phyloP scores from a whole-genome alignment of 2,888 invertebrate species.

The Cactoblastis cactorum region DNA sequence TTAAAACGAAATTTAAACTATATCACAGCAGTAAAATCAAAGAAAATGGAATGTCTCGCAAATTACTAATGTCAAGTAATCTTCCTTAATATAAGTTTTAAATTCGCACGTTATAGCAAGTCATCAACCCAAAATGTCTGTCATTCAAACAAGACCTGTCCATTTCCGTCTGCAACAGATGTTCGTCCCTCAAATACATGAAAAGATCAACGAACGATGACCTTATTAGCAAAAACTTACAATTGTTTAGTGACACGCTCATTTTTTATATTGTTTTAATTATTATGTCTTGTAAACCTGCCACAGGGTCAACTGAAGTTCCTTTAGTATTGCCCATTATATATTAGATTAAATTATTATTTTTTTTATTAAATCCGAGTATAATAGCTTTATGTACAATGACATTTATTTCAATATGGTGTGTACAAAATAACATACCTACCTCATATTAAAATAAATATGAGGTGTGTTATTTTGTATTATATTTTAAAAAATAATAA shows the following conservation, averaged over 20 bases:
- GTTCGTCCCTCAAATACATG: slow-evolving; percentile 1
- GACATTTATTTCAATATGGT: too few species aligned
- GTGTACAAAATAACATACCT: too few species aligned
- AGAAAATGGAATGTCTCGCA: too few species aligned
- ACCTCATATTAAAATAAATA: too few species aligned
- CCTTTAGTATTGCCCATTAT: not conserved
- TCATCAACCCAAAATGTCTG: not conserved
- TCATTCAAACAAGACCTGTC: slow-evolving; percentile 2
- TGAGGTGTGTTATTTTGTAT: too few species aligned
- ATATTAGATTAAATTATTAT: too few species aligned
- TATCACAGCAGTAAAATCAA: too few species aligned
- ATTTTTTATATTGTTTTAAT: too few species aligned
- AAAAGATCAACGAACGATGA: slow-evolving; percentile 7
- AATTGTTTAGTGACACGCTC: not conserved
- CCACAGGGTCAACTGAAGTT: not conserved
- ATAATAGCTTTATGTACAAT: too few species aligned
- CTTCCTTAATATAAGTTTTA: not conserved
- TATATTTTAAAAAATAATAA: too few species aligned
- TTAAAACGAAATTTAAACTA: too few species aligned
- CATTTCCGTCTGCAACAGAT: slow-evolving; percentile 3
- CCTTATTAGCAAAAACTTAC: slow-evolving; percentile 6
- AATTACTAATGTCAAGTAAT: not conserved
- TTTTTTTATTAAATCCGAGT: too few species aligned
- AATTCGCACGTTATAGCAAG: not conserved
- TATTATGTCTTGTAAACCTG: not conserved